Conservation (phyloP, 37 sponge, comb jelly and placozoan genomes). For the Aphrocallistes beatrix region DNA sequence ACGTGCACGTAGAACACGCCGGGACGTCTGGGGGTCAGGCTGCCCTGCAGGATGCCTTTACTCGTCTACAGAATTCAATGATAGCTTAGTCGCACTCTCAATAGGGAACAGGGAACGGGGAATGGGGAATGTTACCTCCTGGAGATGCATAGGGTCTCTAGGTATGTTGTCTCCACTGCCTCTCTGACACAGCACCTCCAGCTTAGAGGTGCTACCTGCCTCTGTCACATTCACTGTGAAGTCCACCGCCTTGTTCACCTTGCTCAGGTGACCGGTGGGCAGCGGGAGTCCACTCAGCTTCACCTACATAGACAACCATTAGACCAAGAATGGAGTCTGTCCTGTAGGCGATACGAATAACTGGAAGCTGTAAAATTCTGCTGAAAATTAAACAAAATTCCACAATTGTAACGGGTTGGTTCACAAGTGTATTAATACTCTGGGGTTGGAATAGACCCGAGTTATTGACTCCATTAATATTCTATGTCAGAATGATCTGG, state of each 20-base stretch:
- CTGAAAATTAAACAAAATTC: too few relatives aligned
- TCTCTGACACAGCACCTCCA: slow-evolving; percentile 9
- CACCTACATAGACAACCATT: too few relatives aligned
- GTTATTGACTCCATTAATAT: too few relatives aligned
- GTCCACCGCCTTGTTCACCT: not conserved
- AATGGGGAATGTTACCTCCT: not conserved
- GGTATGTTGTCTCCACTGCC: not conserved
- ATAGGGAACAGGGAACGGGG: not conserved
- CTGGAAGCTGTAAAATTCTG: too few relatives aligned
- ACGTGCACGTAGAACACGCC: slow-evolving; percentile 11
- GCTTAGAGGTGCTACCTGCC: slow-evolving; percentile 1
- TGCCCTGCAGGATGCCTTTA: slow-evolving; percentile 2
- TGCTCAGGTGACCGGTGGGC: not conserved
- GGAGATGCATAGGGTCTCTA: slow-evolving; percentile 1
- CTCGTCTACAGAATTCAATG: not conserved
- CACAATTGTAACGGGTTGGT: too few relatives aligned
- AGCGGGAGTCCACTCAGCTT: slow-evolving; percentile 1
- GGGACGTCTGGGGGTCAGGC: not conserved
- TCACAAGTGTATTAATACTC: too few relatives aligned
- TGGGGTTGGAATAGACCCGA: too few relatives aligned
- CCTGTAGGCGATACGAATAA: too few relatives aligned
- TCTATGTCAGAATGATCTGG: too few relatives aligned
- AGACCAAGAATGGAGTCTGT: too few relatives aligned
- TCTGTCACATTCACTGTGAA: not conserved
- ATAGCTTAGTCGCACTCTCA: not conserved